Evolutionary conservation across 2,888 invertebrate species (phyloP).

Genomic region (Phasia obesa): DNA sequence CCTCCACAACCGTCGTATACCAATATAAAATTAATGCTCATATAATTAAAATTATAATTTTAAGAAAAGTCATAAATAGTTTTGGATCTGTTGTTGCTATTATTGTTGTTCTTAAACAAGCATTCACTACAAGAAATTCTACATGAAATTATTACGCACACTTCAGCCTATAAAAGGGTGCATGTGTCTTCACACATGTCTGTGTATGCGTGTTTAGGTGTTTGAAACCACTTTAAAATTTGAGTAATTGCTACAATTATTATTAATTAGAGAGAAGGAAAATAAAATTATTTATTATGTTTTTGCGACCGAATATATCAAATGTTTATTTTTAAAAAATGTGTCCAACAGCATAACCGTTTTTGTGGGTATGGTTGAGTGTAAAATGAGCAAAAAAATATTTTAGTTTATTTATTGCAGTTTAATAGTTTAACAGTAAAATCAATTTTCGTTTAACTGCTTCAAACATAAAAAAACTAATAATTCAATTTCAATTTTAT

Average conservation of each 20-base stretch:
- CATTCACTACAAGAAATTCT: background rate
- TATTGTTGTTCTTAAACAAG: slow-evolving; percentile 8
- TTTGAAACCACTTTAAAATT: slow-evolving; percentile 18
- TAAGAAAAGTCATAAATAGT: slow-evolving; percentile 38
- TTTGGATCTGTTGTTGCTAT: slow-evolving; percentile 12
- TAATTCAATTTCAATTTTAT: no score
- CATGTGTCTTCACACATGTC: background rate
- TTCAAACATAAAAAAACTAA: no score
- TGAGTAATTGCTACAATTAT: slow-evolving; percentile 47
- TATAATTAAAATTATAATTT: slow-evolving; percentile 9
- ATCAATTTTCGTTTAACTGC: slow-evolving; percentile 53
- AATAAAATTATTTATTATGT: slow-evolving; percentile 38
- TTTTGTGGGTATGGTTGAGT: background rate
- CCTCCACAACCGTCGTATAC: background rate
- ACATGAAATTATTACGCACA: background rate
- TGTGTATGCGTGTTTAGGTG: background rate
- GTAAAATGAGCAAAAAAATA: slow-evolving; percentile 37
- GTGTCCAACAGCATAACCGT: background rate
- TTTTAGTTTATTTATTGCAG: no score
- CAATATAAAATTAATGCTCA: background rate
- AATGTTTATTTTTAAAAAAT: background rate
- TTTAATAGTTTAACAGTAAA: slow-evolving; percentile 58
- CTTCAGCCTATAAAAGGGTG: background rate
- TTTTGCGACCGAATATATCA: background rate
- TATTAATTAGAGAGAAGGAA: slow-evolving; percentile 11